phyloP scores from a whole-genome alignment of 2,797 vertebrate species.

The Cyprinodon diabolis region DNA sequence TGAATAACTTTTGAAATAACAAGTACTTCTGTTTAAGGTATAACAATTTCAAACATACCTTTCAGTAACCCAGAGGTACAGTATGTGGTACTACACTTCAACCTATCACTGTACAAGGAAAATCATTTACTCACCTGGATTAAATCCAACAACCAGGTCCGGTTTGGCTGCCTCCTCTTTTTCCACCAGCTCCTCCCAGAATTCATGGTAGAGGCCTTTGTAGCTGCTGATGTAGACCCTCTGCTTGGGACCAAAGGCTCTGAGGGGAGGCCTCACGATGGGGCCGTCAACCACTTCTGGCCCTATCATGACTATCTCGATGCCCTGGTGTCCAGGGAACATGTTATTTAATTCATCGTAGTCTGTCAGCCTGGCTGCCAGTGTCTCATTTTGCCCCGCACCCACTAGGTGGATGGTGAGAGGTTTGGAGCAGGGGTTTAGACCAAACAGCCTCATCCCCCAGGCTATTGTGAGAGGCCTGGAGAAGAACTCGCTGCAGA shows the following conservation, averaged over 20 bases:
- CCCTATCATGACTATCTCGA: constrained; percentile 92
- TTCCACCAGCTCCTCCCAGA: constrained; percentile 94
- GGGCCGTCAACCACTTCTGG: constrained; percentile 85
- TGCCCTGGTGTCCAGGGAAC: constrained; percentile 88
- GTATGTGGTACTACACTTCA: background rate
- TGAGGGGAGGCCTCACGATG: constrained; percentile 84
- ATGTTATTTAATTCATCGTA: constrained; percentile 89
- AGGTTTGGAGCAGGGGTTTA: constrained; percentile 81
- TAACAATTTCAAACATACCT: background rate
- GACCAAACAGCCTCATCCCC: constrained; percentile 78
- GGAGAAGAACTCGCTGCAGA: constrained; percentile 86
- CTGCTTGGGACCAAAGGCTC: constrained; percentile 74
- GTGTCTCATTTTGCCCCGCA: constrained; percentile 87
- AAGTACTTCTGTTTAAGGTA: no score
- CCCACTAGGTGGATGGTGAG: constrained; percentile 91
- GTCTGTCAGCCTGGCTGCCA: constrained; percentile 84
- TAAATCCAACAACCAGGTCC: constrained; percentile 90
- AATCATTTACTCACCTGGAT: constrained; percentile 85
- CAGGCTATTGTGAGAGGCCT: constrained; percentile 84
- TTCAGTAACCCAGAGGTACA: background rate
- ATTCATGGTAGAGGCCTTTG: constrained; percentile 89
- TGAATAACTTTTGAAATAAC: no score
- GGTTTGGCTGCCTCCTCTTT: constrained; percentile 83
- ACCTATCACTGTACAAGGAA: background rate
- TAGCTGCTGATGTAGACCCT: constrained; percentile 88